Conservation (phyloP, 2,888 invertebrate species). For the Pasiphila rectangulata region DNA sequence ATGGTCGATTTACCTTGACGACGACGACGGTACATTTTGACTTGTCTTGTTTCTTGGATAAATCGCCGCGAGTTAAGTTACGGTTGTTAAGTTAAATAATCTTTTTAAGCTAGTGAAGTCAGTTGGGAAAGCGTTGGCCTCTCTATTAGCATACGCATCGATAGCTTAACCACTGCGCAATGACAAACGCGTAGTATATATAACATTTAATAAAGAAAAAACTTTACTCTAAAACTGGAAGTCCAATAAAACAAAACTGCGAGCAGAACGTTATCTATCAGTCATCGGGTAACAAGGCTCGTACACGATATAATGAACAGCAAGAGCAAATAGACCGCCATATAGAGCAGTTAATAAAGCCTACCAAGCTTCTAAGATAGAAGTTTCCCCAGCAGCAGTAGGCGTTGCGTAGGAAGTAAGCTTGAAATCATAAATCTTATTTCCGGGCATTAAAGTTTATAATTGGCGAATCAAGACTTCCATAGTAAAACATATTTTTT, state of each 20-base stretch:
- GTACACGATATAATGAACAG: constrained; percentile 8
- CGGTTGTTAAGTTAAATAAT: neutral
- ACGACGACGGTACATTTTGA: constrained; percentile 7
- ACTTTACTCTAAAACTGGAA: neutral
- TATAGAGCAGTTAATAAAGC: constrained; percentile 16
- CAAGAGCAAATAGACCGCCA: constrained; percentile 11
- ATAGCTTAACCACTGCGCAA: too few relatives aligned
- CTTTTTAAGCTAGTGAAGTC: too few relatives aligned
- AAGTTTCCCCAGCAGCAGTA: constrained; percentile 11
- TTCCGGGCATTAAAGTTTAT: constrained; percentile 12
- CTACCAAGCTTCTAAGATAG: constrained; percentile 5
- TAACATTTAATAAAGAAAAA: too few relatives aligned
- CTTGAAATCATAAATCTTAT: constrained; percentile 13
- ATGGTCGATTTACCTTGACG: constrained; percentile 20
- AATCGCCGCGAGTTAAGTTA: neutral
- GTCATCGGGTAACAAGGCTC: neutral
- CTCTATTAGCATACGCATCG: too few relatives aligned
- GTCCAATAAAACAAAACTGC: neutral
- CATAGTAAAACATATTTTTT: constrained; percentile 7
- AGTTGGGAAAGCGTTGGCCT: too few relatives aligned
- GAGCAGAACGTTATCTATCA: neutral
- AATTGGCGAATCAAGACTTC: constrained; percentile 5
- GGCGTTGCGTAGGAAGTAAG: constrained; percentile 19
- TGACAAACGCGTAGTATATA: too few relatives aligned
- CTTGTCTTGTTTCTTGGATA: constrained; percentile 5